Conservation (phyloP, 2,113 vertebrate species). For the Silurus meridionalis region DNA sequence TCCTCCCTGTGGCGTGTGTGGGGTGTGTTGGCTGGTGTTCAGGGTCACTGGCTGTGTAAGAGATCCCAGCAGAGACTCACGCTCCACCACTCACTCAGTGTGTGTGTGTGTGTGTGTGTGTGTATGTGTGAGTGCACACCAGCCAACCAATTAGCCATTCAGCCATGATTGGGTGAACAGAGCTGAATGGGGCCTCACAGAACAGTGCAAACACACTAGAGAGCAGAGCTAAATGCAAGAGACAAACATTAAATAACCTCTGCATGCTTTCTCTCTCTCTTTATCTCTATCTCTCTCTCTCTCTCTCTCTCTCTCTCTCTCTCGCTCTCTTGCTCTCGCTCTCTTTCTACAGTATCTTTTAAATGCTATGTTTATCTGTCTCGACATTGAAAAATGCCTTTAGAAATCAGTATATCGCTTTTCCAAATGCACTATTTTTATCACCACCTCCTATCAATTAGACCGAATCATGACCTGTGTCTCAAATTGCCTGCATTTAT, state of each 20-base stretch:
- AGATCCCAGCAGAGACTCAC: conserved; percentile 57
- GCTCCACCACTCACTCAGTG: conserved; percentile 42
- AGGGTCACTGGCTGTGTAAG: conserved; percentile 71
- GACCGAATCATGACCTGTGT: background rate
- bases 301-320: conserved; percentile 34
- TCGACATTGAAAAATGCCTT: background rate
- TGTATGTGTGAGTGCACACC: conserved; percentile 56
- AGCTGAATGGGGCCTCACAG: conserved; percentile 73
- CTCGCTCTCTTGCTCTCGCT: conserved; percentile 16
- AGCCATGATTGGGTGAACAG: conserved; percentile 73
- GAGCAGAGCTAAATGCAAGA: conserved; percentile 37
- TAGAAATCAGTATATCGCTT: background rate
- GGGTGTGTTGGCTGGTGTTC: conserved; percentile 63
- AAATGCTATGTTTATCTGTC: conserved; percentile 29
- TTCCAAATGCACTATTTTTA: background rate
- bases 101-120: conserved; percentile 34
- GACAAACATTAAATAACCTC: conserved; percentile 45
- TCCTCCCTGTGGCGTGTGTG: conserved; percentile 62
- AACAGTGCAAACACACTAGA: conserved; percentile 60
- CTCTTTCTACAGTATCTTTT: conserved; percentile 29
- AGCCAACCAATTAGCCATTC: conserved; percentile 77
- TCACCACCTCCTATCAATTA: background rate
- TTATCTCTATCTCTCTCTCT: background rate
- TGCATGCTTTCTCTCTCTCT: conserved; percentile 13
- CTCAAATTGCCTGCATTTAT: background rate